These are phyloP conservation scores for Hemaris fuciformis DNA, from an alignment of 2,888 invertebrate species.

Conservation along the genomic window DNA sequence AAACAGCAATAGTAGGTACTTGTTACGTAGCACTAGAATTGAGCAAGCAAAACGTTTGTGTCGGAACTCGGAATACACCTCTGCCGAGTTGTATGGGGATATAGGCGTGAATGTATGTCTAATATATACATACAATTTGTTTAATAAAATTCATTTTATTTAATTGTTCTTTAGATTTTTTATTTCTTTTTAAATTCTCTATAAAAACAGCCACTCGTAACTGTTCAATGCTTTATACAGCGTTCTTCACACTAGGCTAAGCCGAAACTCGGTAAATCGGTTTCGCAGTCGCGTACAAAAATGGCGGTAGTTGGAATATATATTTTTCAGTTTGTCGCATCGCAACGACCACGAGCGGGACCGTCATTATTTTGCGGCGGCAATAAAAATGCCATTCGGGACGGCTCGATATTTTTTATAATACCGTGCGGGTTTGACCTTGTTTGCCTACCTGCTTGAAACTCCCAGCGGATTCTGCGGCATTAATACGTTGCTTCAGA, in stretches of 20 bases:
- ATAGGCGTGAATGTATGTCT: too few species aligned
- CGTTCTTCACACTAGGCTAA: not conserved
- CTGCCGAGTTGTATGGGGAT: too few species aligned
- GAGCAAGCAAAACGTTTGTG: too few species aligned
- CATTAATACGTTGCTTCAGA: not conserved
- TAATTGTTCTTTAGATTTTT: too few species aligned
- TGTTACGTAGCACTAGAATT: too few species aligned
- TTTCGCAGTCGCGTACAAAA: not conserved
- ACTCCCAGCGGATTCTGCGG: not conserved
- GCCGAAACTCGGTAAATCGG: not conserved
- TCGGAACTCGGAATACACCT: too few species aligned
- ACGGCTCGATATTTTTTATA: slow-evolving; percentile 50
- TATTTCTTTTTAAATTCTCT: too few species aligned
- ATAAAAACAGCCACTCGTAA: too few species aligned
- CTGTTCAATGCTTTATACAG: too few species aligned
- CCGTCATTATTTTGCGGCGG: slow-evolving; percentile 56
- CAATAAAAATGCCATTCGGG: slow-evolving; percentile 56
- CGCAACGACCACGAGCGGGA: slow-evolving; percentile 35
- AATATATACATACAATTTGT: too few species aligned
- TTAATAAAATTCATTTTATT: too few species aligned
- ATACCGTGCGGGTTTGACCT: slow-evolving; percentile 26
- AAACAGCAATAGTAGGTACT: too few species aligned
- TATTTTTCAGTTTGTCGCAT: slow-evolving; percentile 11
- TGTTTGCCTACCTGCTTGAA: slow-evolving; percentile 14
- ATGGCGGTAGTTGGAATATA: not conserved